Evolutionary conservation across 1,140 invertebrate species (phyloP).

Genomic region (Chionoecetes opilio): DNA sequence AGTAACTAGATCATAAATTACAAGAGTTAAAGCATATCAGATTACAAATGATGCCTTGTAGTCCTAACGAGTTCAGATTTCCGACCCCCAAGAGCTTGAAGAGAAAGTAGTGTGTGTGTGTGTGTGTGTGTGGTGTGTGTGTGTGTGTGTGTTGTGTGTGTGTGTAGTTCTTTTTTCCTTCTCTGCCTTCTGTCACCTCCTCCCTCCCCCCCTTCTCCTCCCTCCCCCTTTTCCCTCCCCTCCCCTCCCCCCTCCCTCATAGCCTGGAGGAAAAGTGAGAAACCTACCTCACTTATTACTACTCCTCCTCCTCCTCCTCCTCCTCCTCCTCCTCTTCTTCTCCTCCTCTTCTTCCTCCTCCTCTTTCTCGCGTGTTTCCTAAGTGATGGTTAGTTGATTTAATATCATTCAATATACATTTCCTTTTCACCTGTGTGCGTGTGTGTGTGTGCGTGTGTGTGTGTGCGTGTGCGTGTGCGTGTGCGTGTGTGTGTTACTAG

Average conservation of each 20-base stretch:
- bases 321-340: background rate
- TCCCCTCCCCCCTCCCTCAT: background rate
- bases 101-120: too few relatives aligned
- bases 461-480: constrained; percentile 24
- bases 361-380: background rate
- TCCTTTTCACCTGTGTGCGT: background rate
- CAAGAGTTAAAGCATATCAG: too few relatives aligned
- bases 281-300: constrained; percentile 4
- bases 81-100: too few relatives aligned
- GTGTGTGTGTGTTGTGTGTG: too few relatives aligned
- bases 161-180: too few relatives aligned
- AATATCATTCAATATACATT: background rate
- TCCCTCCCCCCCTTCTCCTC: background rate
- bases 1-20: too few relatives aligned
- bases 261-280: background rate
- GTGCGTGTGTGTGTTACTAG: background rate
- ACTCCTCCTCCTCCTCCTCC: background rate
- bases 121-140: too few relatives aligned
- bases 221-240: background rate
- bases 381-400: constrained; percentile 15
- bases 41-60: too few relatives aligned
- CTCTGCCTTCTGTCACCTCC: background rate
- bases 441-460: constrained; percentile 25
- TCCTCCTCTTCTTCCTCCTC: background rate
- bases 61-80: too few relatives aligned